phyloP scores from a whole-genome alignment of 2,888 invertebrate species.

The Halocaridina rubra region DNA sequence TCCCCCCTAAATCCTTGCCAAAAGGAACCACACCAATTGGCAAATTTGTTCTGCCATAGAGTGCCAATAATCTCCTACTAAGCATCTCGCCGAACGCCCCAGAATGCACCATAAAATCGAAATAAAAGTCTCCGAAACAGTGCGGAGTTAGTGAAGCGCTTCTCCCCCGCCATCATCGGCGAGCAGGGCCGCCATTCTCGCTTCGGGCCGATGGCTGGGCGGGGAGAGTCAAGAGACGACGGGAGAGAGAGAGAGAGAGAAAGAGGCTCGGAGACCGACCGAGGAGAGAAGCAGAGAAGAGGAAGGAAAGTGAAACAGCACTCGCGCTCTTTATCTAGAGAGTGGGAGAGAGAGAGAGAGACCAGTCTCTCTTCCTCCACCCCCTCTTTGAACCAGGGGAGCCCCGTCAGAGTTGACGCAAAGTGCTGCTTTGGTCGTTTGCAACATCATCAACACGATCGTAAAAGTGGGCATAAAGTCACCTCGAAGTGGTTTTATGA shows the following conservation, averaged over 20 bases:
- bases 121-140: slow-evolving; percentile 37
- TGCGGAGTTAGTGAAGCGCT: slow-evolving; percentile 24
- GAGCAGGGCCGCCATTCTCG: slow-evolving; percentile 50
- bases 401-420: slow-evolving; percentile 30
- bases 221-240: too few species aligned
- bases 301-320: background rate
- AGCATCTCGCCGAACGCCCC: slow-evolving; percentile 40
- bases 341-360: background rate
- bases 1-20: background rate
- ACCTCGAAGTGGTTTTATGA: slow-evolving; percentile 51
- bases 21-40: slow-evolving; percentile 23
- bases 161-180: slow-evolving; percentile 49
- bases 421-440: slow-evolving; percentile 43
- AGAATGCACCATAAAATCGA: slow-evolving; percentile 51
- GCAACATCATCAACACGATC: slow-evolving; percentile 54
- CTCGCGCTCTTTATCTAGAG: background rate
- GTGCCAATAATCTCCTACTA: slow-evolving; percentile 38
- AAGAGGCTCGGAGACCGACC: background rate
- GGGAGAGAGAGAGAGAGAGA: background rate
- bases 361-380: background rate
- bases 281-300: background rate
- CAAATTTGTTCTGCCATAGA: slow-evolving; percentile 38
- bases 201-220: slow-evolving; percentile 24
- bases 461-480: slow-evolving; percentile 50
- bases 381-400: background rate